phyloP scores from a whole-genome alignment of 2,888 invertebrate species.

The Entomobrya proxima region DNA sequence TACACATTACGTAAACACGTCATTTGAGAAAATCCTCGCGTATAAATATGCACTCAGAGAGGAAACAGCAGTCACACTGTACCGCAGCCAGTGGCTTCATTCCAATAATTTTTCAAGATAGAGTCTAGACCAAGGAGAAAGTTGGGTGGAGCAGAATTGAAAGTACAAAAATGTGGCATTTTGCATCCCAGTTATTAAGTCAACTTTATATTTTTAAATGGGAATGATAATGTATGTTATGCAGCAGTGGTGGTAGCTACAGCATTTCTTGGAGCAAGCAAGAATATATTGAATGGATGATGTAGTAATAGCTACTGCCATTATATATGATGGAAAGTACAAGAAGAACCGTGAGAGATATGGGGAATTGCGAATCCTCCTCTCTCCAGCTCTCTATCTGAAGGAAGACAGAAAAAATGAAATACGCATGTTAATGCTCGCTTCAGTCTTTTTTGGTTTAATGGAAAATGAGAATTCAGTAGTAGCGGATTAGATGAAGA shows the following conservation, averaged over 20 bases:
- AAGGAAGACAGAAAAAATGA: neutral
- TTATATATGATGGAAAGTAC: neutral
- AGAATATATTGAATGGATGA: conserved; percentile 5
- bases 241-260: neutral
- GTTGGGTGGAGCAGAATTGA: neutral
- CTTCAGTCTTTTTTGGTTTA: neutral
- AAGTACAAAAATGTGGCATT: neutral
- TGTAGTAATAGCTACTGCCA: neutral
- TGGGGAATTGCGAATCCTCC: neutral
- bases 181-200: conserved; percentile 44
- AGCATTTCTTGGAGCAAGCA: neutral
- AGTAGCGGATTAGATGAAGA: neutral
- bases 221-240: conserved; percentile 27
- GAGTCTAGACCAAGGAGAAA: neutral
- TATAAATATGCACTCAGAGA: neutral
- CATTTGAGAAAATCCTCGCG: neutral
- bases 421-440: conserved; percentile 14
- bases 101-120: conserved; percentile 8
- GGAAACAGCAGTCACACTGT: neutral
- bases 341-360: conserved; percentile 3
- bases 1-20: neutral
- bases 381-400: neutral
- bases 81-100: conserved; percentile 47
- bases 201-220: conserved; percentile 28
- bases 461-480: neutral